phyloP scores from a whole-genome alignment of 2,113 vertebrate species.

The Uria lomvia region DNA sequence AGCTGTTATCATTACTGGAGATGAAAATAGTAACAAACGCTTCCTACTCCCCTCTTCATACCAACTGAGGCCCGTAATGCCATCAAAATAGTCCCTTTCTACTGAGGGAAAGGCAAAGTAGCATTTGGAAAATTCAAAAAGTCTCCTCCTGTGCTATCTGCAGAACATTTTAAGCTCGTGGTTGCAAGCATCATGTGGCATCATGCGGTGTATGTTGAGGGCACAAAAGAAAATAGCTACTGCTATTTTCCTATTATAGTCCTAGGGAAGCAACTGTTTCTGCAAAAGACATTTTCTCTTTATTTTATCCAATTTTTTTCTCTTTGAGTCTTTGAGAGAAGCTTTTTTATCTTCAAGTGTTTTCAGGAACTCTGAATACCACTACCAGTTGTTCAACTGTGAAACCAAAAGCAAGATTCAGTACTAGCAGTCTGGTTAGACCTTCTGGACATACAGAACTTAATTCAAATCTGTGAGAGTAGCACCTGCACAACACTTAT shows the following conservation, averaged over 20 bases:
- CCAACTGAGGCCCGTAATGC: background rate
- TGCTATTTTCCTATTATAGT: background rate
- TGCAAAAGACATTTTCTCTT: background rate
- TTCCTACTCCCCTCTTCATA: background rate
- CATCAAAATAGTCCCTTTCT: background rate
- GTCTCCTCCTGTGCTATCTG: background rate
- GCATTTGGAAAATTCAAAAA: background rate
- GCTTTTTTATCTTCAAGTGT: background rate
- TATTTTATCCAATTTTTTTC: background rate
- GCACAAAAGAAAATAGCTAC: background rate
- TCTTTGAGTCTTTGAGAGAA: background rate
- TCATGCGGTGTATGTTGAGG: fast-evolving
- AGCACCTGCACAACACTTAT: background rate
- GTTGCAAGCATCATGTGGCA: background rate
- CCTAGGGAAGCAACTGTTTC: background rate
- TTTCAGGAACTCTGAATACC: background rate
- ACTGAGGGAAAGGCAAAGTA: background rate
- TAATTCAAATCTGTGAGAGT: background rate
- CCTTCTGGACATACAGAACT: background rate
- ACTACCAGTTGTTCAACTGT: background rate
- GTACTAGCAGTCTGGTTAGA: background rate
- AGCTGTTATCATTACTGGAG: background rate
- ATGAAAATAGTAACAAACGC: background rate
- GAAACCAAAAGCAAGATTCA: background rate
- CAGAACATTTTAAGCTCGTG: background rate